phyloP scores from a whole-genome alignment of 2,797 vertebrate species.

The Darevskia mixta region DNA sequence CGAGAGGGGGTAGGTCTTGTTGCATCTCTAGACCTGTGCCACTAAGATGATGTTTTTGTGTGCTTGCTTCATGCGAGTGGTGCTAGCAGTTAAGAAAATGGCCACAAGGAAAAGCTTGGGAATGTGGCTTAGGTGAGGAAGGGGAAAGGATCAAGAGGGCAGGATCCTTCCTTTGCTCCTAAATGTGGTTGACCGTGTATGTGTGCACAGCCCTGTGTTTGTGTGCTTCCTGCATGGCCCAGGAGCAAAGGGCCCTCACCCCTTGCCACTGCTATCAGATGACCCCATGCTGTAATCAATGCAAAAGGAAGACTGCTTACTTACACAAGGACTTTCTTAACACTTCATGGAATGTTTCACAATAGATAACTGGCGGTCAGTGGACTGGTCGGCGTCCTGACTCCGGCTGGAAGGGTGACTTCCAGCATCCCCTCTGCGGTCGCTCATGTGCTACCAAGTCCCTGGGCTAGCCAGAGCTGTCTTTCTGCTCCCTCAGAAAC shows the following conservation, averaged over 20 bases:
- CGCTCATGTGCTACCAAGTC: neutral
- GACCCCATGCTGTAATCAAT: neutral
- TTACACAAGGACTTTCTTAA: slow-evolving; percentile 12
- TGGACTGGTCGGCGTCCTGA: neutral
- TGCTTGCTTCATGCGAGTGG: neutral
- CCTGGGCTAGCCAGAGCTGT: neutral
- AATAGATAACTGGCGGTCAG: slow-evolving; percentile 7
- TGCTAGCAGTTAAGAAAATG: neutral
- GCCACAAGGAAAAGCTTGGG: neutral
- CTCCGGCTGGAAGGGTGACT: neutral
- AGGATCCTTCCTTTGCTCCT: neutral
- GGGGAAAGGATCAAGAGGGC: neutral
- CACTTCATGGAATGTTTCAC: slow-evolving; percentile 8
- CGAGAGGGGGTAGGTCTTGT: neutral
- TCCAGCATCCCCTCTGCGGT: slow-evolving; percentile 11
- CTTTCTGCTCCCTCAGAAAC: neutral
- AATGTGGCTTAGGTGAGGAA: too few species aligned
- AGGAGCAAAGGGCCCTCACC: neutral
- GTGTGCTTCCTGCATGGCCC: neutral
- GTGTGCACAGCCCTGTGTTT: neutral
- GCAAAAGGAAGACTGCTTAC: slow-evolving; percentile 3
- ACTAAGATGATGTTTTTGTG: neutral
- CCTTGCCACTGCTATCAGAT: neutral
- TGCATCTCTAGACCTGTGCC: neutral
- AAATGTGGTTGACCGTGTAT: too few species aligned